Evolutionary conservation across 2,797 vertebrate genomes (phyloP).

Genomic region (Onychomys leucogaster): DNA sequence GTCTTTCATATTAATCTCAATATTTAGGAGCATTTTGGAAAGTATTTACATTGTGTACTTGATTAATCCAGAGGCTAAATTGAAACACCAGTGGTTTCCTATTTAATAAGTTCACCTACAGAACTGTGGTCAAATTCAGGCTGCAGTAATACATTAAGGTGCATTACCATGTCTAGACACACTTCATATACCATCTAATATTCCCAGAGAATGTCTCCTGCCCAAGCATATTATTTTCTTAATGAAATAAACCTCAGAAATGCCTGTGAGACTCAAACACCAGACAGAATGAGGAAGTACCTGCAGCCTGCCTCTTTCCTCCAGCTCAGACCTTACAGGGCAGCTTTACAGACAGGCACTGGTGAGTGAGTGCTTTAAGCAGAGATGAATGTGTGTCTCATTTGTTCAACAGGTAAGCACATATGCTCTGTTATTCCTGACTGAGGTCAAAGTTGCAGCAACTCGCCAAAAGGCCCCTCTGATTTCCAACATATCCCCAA

Average conservation of each 20-base stretch:
- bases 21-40: constrained; percentile 6
- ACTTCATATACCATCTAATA: constrained; percentile 59
- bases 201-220: constrained; percentile 1
- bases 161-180: constrained; percentile 66
- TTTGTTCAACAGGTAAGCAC: neutral
- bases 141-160: neutral
- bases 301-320: neutral
- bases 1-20: constrained; percentile 40
- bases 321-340: neutral
- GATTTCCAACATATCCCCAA: neutral
- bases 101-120: constrained; percentile 15
- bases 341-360: neutral
- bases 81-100: constrained; percentile 49
- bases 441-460: neutral
- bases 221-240: neutral
- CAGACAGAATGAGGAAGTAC: neutral
- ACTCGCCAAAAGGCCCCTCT: constrained; percentile 43
- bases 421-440: neutral
- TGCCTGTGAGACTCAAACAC: neutral
- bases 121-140: neutral
- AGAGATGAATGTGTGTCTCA: neutral
- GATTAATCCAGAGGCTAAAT: constrained; percentile 52
- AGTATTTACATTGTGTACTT: constrained; percentile 2
- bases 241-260: constrained; percentile 66
- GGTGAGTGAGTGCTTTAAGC: neutral